Base-by-base conservation (phyloP, 2,888 invertebrate genomes). In the Rhagophthalmus giganteus region DNA sequence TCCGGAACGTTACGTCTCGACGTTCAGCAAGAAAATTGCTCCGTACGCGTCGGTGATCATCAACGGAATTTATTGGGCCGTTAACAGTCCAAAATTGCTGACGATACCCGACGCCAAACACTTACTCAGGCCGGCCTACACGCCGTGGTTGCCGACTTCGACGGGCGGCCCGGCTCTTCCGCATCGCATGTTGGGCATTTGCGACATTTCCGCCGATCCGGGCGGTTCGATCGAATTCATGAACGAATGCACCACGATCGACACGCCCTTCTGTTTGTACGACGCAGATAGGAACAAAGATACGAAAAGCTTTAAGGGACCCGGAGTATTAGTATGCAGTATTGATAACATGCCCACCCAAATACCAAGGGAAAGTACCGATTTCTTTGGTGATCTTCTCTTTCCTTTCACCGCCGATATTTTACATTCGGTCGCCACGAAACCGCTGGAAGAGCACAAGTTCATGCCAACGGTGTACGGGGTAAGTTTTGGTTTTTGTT, bases 311-410 rank as follows among this genome's bases (percentile, higher is more conserved):
- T 96, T 96, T 76, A 92, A 90, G 73, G 97, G 97, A 0, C 90
- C 94, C 0, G 99, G 99, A 11, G 96, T 99, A 1, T 76, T 99
- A 39, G 97, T 99, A n/a, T 99, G 99, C 71, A 97, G 97, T 9
- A 99, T 99, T 61, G 99, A 99, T 76, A 99, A 99, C 76, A 99
- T 99, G 99, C 99, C 99, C 1, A 99, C 99, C 0, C 99, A 99
- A 73, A 79, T 99, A 55, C 99, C 99, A 0, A 81, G 92, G 31
- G 99, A 99, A 72, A 87, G 98, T 1, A 99, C 99, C 0, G 97
- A 98, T 69, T 93, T 95, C 75, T 99, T 99, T 73, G 99, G 99
- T 0, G 92, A 94, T 62, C 79, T 97, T 1, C 78, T 99, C 15
- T 82, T 85, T 55, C 98, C 99, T 0, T 94, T 91, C 69, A 83